Evolutionary conservation across 2,797 vertebrate species (phyloP).

Genomic region (Limosa lapponica): DNA sequence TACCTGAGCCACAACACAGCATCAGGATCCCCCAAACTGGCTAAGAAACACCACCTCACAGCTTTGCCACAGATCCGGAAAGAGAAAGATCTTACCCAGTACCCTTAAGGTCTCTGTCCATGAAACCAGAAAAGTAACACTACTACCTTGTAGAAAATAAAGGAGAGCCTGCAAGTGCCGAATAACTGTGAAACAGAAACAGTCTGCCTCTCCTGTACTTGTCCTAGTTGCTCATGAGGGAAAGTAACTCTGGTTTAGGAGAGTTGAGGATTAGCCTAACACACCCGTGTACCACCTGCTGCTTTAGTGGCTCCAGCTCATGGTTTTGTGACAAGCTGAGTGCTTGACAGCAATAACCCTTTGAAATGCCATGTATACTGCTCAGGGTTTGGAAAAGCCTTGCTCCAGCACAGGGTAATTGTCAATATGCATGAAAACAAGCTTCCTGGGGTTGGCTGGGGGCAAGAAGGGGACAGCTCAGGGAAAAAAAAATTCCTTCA

Average conservation of each 20-base stretch:
- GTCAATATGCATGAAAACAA: neutral
- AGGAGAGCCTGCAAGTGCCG: neutral
- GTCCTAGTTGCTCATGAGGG: neutral
- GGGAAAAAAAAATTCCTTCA: neutral
- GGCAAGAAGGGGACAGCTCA: neutral
- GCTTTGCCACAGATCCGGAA: neutral
- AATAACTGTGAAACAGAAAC: neutral
- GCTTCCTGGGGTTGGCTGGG: constrained; percentile 1
- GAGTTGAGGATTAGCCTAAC: neutral
- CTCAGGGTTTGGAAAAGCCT: neutral
- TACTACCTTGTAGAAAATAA: neutral
- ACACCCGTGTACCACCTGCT: constrained; percentile 30
- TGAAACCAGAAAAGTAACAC: neutral
- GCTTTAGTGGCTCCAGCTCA: constrained; percentile 33
- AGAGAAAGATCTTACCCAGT: neutral
- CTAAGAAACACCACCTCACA: neutral
- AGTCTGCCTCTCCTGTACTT: neutral
- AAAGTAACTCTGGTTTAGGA: neutral
- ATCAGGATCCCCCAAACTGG: neutral
- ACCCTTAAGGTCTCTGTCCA: neutral
- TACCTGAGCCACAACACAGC: neutral
- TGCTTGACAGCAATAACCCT: neutral
- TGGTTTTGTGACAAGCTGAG: neutral
- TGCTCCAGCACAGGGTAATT: neutral
- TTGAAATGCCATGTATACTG: constrained; percentile 9